Evolutionary conservation across 2,888 invertebrate genomes (phyloP), one percentile per base, ranked within the genome.

Genomic region (Cosmia pyralina): DNA sequence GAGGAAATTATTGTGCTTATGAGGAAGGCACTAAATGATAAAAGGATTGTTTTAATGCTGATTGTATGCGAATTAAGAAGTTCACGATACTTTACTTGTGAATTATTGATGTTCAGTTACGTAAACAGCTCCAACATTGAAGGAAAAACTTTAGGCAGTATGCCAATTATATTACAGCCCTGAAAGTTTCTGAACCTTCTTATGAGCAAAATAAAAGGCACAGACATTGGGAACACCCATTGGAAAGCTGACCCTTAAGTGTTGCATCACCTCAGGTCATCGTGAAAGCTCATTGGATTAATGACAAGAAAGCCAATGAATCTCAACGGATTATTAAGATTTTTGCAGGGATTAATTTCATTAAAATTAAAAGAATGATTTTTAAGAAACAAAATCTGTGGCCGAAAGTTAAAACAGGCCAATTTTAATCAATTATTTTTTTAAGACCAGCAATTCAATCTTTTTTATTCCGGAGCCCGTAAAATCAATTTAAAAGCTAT

Each of bases 401-500:
- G 6, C 28, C 28, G 19, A 69, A 53, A 75, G 11, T 58, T 57
- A 22, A 57, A 67, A 44, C 57, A 22, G 48, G 46, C 46, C 17
- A 71, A 59, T 64, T 76, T 64, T 10, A 19, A 34, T 55, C n/a
- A 72, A 65, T 60, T 28, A 22, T 38, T 22, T 53, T 67, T 22
- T 48, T n/a, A 50, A 66, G 17, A 41, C 15, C 19, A 41, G 0
- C 4, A 34, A 0, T 0, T 28, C 13, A 1, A 1, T 11, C 4
- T 34, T 58, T 67, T 59, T 77, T 46, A 8, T 58, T 72, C 65
- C 11, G 55, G 34, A 46, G 7, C n/a, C 62, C 46, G 19, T 65
- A 59, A 69, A 69, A 77, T 72, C 72, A 80, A 77, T 77, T 80
- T 81, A 57, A 67, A 77, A 69, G 67, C 76, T 76, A 76, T 81